phyloP scores from a whole-genome alignment of 1,140 invertebrate genomes.

The Drosophila pandora region DNA sequence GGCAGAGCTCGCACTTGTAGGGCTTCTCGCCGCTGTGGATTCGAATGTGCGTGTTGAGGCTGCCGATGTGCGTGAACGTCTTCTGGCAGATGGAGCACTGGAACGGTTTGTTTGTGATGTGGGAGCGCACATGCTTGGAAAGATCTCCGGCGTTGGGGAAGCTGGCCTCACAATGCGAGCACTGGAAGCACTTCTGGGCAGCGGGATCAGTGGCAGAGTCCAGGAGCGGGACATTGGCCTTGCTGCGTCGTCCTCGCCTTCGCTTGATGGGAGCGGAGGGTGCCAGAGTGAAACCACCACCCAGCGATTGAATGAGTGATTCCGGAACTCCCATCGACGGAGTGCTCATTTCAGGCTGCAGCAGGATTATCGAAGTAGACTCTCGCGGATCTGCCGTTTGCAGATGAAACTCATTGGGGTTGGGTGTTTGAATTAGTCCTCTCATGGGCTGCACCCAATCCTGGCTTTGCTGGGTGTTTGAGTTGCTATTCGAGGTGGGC shows the following conservation, averaged over 20 bases:
- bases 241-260: slow-evolving; percentile 68
- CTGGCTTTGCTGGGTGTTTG: slow-evolving; percentile 47
- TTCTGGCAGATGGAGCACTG: slow-evolving; percentile 84
- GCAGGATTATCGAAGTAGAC: slow-evolving; percentile 74
- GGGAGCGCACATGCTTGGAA: slow-evolving; percentile 85
- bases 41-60: slow-evolving; percentile 92
- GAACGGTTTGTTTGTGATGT: slow-evolving; percentile 86
- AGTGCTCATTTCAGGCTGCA: slow-evolving; percentile 56
- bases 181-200: slow-evolving; percentile 83
- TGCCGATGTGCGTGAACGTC: slow-evolving; percentile 88
- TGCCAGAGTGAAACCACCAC: slow-evolving; percentile 9
- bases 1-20: slow-evolving; percentile 83
- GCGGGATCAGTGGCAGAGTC: slow-evolving; percentile 35
- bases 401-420: slow-evolving; percentile 60
- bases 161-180: slow-evolving; percentile 86
- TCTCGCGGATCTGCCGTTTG: slow-evolving; percentile 59
- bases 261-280: slow-evolving; percentile 48
- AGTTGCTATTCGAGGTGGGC: slow-evolving; percentile 42
- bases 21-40: slow-evolving; percentile 87
- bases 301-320: slow-evolving; percentile 7
- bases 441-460: slow-evolving; percentile 47
- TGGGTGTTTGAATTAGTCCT: slow-evolving; percentile 26
- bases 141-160: slow-evolving; percentile 86
- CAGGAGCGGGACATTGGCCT: slow-evolving; percentile 18
- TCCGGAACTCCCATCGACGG: slow-evolving; percentile 9